Conservation (phyloP, 2,113 vertebrate genomes). For the Epinephelus fuscoguttatus region DNA sequence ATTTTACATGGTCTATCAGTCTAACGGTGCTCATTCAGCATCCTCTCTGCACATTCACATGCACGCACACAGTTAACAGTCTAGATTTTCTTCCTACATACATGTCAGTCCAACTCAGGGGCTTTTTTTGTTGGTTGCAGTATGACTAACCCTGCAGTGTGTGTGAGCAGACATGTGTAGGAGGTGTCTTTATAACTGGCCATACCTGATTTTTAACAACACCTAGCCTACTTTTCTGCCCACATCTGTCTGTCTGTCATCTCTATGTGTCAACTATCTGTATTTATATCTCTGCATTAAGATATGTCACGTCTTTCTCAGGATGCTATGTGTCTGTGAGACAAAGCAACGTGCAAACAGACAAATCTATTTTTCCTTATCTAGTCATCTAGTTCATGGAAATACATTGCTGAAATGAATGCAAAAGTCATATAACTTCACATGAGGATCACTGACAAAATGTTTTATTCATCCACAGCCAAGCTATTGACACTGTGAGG, state of each 20-base stretch:
- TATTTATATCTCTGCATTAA: not conserved
- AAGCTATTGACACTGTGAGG: fast-evolving
- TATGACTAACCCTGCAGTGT: conserved; percentile 58
- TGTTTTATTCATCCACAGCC: not conserved
- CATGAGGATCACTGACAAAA: not conserved
- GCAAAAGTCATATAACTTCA: conserved; percentile 23
- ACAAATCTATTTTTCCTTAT: conserved; percentile 12
- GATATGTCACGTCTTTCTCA: conserved; percentile 16
- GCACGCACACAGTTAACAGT: conserved; percentile 14
- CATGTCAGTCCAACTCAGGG: conserved; percentile 38
- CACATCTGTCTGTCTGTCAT: conserved; percentile 42
- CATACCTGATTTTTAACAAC: conserved; percentile 51
- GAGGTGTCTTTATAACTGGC: conserved; percentile 39
- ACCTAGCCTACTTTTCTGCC: conserved; percentile 54
- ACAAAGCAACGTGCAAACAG: conserved; percentile 33
- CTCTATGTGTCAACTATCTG: not conserved
- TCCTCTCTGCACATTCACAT: not conserved
- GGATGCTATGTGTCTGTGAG: not conserved
- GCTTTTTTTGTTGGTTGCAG: conserved; percentile 55
- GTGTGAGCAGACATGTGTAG: conserved; percentile 19
- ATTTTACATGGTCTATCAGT: not conserved
- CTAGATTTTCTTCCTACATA: conserved; percentile 30
- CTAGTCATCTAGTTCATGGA: conserved; percentile 24
- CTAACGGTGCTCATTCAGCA: not conserved
- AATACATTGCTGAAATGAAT: conserved; percentile 17